Conservation (phyloP, 64 coral and sea anemone species). For the Dendronephthya gigantea region DNA sequence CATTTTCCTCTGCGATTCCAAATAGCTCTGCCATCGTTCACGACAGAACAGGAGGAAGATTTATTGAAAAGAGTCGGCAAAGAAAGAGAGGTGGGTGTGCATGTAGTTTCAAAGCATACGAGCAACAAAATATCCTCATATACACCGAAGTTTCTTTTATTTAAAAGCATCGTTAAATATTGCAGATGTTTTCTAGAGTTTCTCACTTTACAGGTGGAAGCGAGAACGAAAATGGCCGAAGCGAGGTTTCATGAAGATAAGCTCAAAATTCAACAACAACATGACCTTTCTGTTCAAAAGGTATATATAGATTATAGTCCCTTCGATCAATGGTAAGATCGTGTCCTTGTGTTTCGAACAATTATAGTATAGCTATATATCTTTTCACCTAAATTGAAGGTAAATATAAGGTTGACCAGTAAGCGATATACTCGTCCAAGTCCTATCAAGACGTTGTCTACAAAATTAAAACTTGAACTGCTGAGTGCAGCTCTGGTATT, state of each 20-base stretch:
- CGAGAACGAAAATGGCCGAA: slow-evolving; percentile 90
- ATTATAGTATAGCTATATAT: too few species aligned
- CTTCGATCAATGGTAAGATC: too few species aligned
- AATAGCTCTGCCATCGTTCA: not conserved
- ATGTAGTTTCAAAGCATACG: not conserved
- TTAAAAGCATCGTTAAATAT: too few species aligned
- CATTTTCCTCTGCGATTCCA: not conserved
- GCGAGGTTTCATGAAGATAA: slow-evolving; percentile 98
- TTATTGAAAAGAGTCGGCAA: not conserved
- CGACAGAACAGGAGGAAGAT: not conserved
- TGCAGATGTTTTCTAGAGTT: not conserved
- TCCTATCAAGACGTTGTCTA: too few species aligned
- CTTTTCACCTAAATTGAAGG: too few species aligned
- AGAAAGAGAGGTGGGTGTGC: not conserved
- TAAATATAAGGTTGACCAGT: too few species aligned
- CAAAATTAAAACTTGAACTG: too few species aligned
- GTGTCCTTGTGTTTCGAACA: too few species aligned
- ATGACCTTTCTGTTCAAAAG: slow-evolving; percentile 94
- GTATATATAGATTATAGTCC: too few species aligned
- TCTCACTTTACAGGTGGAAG: slow-evolving; percentile 55
- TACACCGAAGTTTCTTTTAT: too few species aligned
- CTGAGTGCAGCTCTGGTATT: too few species aligned
- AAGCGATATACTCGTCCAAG: too few species aligned
- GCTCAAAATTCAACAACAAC: slow-evolving; percentile 94
- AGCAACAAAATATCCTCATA: not conserved